Evolutionary conservation across 2,797 vertebrate species (phyloP).

Genomic region (Smutsia gigantea): DNA sequence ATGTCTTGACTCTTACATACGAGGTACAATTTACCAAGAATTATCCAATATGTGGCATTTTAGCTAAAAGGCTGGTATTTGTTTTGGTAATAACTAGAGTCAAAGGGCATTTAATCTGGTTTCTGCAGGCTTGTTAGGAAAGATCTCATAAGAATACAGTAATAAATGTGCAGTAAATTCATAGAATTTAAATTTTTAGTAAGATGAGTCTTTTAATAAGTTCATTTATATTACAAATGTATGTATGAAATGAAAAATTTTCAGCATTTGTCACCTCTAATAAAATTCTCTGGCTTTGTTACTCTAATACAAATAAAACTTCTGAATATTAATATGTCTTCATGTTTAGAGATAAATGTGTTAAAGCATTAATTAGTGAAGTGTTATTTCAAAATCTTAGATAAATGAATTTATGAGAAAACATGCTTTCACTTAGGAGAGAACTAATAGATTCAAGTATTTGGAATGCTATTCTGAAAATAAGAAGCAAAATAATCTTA

Average conservation of each 20-base stretch:
- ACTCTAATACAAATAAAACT: constrained; percentile 68
- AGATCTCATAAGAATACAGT: constrained; percentile 45
- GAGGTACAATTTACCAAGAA: constrained; percentile 48
- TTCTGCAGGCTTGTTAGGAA: constrained; percentile 50
- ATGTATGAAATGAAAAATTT: constrained; percentile 74
- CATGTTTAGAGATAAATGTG: constrained; percentile 57
- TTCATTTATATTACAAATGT: constrained; percentile 70
- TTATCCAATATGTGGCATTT: constrained; percentile 38
- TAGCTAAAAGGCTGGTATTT: constrained; percentile 32
- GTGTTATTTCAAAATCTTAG: constrained; percentile 53
- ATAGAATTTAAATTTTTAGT: constrained; percentile 74
- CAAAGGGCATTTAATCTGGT: constrained; percentile 34
- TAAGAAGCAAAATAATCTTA: constrained; percentile 50
- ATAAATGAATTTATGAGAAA: constrained; percentile 39
- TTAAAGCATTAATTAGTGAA: constrained; percentile 58
- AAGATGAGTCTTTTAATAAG: constrained; percentile 60
- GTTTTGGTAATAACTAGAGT: constrained; percentile 50
- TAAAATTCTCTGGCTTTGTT: constrained; percentile 73
- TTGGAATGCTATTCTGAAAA: constrained; percentile 46
- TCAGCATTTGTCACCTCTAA: constrained; percentile 73
- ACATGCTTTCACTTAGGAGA: constrained; percentile 37
- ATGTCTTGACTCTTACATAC: constrained; percentile 14
- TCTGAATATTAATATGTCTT: constrained; percentile 49
- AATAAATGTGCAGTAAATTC: constrained; percentile 54
- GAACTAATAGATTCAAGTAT: constrained; percentile 39